Percentiles rank a stretch among this genome's conserved stretches.
Evolutionary conservation across 2,797 vertebrate species (phyloP).

Genomic region (Denticeps clupeoides): DNA sequence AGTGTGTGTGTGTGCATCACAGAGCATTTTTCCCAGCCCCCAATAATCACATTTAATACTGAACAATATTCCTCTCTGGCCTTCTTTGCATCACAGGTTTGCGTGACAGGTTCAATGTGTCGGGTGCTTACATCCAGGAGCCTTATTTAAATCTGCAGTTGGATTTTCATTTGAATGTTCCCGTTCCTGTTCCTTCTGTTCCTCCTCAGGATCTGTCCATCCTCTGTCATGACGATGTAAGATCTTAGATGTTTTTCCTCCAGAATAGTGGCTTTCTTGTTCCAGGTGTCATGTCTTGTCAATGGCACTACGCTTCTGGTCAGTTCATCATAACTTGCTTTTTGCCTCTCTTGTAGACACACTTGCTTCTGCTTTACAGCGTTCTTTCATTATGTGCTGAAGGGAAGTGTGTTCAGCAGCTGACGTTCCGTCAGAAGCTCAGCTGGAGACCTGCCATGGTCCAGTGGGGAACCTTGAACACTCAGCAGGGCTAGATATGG

Average conservation of each 20-base stretch:
- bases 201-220: constrained; percentile 13
- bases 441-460: not conserved
- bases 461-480: not conserved
- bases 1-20: too few relatives aligned
- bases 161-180: too few relatives aligned
- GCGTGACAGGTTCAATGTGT: too few relatives aligned
- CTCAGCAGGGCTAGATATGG: constrained; percentile 1
- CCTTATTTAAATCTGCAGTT: too few relatives aligned
- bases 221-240: constrained; percentile 8
- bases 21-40: too few relatives aligned
- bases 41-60: too few relatives aligned
- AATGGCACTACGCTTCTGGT: not conserved
- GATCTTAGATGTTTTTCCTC: constrained; percentile 15
- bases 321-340: constrained; percentile 7
- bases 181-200: constrained; percentile 14
- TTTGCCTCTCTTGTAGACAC: not conserved
- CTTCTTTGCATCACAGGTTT: too few relatives aligned
- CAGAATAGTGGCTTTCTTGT: constrained; percentile 11
- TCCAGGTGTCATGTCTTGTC: not conserved
- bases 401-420: constrained; percentile 1
- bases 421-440: constrained; percentile 16
- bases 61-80: too few relatives aligned
- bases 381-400: not conserved
- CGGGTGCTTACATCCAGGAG: too few relatives aligned
- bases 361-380: not conserved